Percentiles rank a stretch among this genome's conserved stretches.
These are phyloP conservation scores for Odocoileus virginianus DNA, from an alignment of 2,113 vertebrate genomes.

Conservation along the genomic window DNA sequence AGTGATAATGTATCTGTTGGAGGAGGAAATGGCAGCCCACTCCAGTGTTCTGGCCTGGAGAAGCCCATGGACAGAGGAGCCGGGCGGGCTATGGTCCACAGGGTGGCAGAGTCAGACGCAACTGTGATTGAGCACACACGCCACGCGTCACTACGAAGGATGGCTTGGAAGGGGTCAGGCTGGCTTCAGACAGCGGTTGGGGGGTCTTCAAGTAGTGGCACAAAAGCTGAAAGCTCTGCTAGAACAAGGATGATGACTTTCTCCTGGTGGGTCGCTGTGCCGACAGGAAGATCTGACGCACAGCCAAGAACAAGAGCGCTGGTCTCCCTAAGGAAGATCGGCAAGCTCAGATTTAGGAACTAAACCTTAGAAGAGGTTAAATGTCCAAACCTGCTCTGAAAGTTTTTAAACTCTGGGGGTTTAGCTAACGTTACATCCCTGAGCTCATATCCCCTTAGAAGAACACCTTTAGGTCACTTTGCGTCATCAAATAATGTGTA, in stretches of 20 bases:
- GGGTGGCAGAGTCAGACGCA: fast-evolving
- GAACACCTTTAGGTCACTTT: background rate
- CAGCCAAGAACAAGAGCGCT: background rate
- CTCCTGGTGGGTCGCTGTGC: fast-evolving
- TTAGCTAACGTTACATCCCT: fast-evolving
- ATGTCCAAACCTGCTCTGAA: background rate
- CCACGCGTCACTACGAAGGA: fast-evolving
- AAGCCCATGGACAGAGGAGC: background rate
- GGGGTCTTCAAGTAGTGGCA: fast-evolving
- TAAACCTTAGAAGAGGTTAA: fast-evolving
- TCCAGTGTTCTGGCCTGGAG: background rate
- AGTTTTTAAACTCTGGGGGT: background rate
- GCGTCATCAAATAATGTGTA: fast-evolving
- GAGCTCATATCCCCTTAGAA: background rate
- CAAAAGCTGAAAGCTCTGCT: no score
- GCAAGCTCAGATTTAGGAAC: background rate
- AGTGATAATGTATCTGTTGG: fast-evolving
- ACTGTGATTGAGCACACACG: background rate
- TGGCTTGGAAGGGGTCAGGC: fast-evolving
- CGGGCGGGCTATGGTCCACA: fast-evolving
- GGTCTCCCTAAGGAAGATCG: background rate
- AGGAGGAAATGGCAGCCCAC: background rate
- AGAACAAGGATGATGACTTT: fast-evolving
- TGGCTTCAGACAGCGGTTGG: fast-evolving
- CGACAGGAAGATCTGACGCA: fast-evolving